Percentiles rank a stretch among this genome's conserved stretches.
These are phyloP conservation scores for Grammomys dolichurus DNA, from an alignment of 2,113 vertebrate genomes.

Conservation along the genomic window DNA sequence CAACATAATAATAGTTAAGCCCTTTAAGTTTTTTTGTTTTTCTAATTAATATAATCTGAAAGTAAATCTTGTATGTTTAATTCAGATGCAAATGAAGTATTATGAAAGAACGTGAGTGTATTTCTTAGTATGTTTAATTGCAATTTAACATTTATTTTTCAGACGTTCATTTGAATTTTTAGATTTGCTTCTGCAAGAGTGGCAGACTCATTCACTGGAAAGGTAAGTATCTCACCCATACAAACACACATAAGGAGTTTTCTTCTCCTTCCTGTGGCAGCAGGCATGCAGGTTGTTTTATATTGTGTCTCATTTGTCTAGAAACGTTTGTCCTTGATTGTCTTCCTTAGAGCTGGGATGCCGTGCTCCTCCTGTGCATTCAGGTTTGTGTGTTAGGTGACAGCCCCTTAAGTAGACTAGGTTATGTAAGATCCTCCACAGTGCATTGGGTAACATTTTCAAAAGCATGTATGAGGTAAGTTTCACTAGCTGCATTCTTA, in stretches of 20 bases:
- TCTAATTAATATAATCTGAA: not conserved
- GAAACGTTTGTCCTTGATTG: conserved; percentile 21
- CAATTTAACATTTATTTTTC: conserved; percentile 69
- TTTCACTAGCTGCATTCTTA: conserved; percentile 33
- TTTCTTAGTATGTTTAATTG: conserved; percentile 26
- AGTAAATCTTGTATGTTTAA: not conserved
- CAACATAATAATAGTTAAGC: not conserved
- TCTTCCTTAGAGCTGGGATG: conserved; percentile 7
- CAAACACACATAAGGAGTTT: too few species aligned
- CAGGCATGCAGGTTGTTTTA: not conserved
- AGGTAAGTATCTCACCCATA: conserved; percentile 86
- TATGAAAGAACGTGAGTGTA: conserved; percentile 2
- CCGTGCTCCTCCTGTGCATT: not conserved
- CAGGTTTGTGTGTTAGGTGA: conserved; percentile 9
- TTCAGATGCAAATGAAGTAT: not conserved
- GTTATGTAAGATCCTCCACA: not conserved
- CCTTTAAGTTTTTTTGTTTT: not conserved
- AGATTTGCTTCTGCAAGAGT: conserved; percentile 94
- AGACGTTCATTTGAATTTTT: conserved; percentile 97
- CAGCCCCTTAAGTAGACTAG: not conserved
- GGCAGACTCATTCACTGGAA: conserved; percentile 94
- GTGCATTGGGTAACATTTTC: conserved; percentile 2
- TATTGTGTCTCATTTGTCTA: conserved; percentile 11
- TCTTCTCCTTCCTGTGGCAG: not conserved
- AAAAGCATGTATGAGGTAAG: not conserved